These are phyloP conservation scores for Noctua janthe DNA, from an alignment of 2,888 invertebrate species.

Conservation along the genomic window DNA sequence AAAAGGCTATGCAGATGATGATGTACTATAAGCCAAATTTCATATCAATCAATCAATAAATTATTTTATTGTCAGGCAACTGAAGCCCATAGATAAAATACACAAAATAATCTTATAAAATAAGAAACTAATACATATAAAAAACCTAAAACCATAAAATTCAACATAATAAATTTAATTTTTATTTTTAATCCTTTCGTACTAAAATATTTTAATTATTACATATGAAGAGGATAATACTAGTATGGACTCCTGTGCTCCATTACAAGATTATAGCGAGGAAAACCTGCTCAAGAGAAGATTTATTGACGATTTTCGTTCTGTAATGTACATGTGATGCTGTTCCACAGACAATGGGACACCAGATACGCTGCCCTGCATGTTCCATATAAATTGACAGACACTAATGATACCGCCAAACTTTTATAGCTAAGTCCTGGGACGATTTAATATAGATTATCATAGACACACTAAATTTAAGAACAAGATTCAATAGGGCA, in stretches of 20 bases:
- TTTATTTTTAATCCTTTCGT: no score
- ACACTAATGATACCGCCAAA: neutral
- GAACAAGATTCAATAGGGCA: neutral
- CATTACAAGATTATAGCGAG: neutral
- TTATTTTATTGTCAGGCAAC: no score
- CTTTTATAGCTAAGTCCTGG: neutral
- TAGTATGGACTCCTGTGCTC: neutral
- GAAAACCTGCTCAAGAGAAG: neutral
- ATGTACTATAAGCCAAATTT: no score
- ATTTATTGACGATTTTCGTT: neutral
- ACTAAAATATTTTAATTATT: no score
- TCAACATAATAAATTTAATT: no score
- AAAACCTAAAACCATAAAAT: no score
- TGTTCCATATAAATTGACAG: neutral
- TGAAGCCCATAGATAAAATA: no score
- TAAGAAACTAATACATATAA: no score
- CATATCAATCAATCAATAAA: no score
- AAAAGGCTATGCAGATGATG: no score
- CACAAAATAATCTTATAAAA: no score
- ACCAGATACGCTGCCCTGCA: neutral
- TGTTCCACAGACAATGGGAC: neutral
- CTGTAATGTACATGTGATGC: neutral
- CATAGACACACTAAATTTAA: neutral
- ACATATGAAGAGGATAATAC: neutral
- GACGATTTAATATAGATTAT: neutral